Evolutionary conservation across 2,888 invertebrate species (phyloP).

Genomic region (Furcula furcula): DNA sequence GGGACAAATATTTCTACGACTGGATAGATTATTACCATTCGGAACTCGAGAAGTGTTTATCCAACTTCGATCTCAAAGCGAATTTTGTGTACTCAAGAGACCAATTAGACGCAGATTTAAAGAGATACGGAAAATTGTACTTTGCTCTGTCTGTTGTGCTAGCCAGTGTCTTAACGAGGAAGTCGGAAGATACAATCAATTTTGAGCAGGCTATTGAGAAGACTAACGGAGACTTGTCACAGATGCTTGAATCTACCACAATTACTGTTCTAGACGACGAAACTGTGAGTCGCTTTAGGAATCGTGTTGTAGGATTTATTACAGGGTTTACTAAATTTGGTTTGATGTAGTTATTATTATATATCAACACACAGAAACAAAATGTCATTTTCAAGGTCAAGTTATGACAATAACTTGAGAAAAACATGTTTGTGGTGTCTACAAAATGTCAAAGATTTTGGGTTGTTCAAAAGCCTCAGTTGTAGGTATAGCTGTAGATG

Average conservation of each 20-base stretch:
- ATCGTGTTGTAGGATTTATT: slow-evolving; percentile 30
- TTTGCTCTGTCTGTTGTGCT: slow-evolving; percentile 25
- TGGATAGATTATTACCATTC: slow-evolving; percentile 39
- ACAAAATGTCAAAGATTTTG: too few relatives aligned
- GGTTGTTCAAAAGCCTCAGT: too few relatives aligned
- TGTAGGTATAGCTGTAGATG: too few relatives aligned
- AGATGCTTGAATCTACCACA: slow-evolving; percentile 3
- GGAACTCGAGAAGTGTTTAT: slow-evolving; percentile 27
- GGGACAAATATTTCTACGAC: slow-evolving; percentile 28
- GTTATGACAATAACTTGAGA: too few relatives aligned
- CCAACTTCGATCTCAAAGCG: slow-evolving; percentile 28
- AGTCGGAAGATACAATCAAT: slow-evolving; percentile 26
- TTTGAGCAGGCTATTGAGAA: slow-evolving; percentile 16
- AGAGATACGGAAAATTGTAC: slow-evolving; percentile 26
- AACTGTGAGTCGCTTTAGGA: slow-evolving; percentile 17
- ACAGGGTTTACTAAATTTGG: slow-evolving; percentile 30
- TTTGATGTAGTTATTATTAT: too few relatives aligned
- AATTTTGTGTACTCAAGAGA: slow-evolving; percentile 30
- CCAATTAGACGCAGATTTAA: slow-evolving; percentile 34
- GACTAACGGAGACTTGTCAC: neutral
- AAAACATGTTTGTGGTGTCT: too few relatives aligned
- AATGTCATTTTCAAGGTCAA: too few relatives aligned
- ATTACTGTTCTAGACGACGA: slow-evolving; percentile 11
- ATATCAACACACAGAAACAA: too few relatives aligned
- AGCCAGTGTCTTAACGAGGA: slow-evolving; percentile 18